Evolutionary conservation across 2,113 vertebrate species (phyloP).

Genomic region (Leptocoma aspasia): DNA sequence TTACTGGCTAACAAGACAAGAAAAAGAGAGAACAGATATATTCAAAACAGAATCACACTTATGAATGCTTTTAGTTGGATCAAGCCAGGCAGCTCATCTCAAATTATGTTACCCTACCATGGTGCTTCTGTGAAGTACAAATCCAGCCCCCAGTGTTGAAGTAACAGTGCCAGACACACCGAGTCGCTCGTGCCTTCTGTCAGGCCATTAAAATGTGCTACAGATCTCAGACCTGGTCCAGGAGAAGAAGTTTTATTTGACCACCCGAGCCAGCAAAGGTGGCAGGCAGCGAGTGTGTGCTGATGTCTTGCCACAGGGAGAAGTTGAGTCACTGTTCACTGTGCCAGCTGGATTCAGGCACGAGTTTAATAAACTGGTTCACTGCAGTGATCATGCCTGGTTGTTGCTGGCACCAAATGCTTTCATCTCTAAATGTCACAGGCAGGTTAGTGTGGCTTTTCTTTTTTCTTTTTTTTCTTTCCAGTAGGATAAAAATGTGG

Average conservation of each 20-base stretch:
- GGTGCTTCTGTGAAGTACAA: neutral
- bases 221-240: neutral
- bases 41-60: neutral
- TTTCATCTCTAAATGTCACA: conserved; percentile 40
- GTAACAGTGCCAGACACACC: neutral
- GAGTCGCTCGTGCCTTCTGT: neutral
- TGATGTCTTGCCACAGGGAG: neutral
- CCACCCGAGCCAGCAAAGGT: neutral
- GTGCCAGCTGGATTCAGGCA: conserved; percentile 37
- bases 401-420: neutral
- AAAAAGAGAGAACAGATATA: neutral
- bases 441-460: neutral
- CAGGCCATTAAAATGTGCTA: neutral
- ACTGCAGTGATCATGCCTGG: neutral
- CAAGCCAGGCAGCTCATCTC: neutral
- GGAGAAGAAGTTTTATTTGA: neutral
- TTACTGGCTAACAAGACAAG: neutral
- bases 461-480: neutral
- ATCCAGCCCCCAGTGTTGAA: neutral
- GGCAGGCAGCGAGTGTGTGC: neutral
- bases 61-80: neutral
- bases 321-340: conserved; percentile 50
- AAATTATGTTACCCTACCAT: neutral
- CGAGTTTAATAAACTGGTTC: neutral
- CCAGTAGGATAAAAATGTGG: neutral